Base-by-base conservation (phyloP, 2,888 invertebrate genomes). In the Rhagonycha fulva region DNA sequence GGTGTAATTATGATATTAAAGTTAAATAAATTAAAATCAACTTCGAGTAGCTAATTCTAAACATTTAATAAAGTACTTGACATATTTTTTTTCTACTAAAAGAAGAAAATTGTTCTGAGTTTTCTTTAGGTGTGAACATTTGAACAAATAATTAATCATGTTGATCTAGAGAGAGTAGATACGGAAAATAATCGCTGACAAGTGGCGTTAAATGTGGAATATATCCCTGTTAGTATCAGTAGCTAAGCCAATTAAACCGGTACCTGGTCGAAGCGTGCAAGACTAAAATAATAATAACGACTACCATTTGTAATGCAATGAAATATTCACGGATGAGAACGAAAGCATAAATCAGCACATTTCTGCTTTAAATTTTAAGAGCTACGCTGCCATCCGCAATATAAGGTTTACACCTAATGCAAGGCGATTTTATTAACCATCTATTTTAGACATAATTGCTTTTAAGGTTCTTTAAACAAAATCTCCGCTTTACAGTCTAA, bases 231-330 rank as follows among this genome's bases (percentile, higher is more conserved):
- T 85, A 84, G 82, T 80, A 83, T 82, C 82, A 82, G 83, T 82
- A 83, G 84, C 84, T 83, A 81, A 83, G 83, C 85, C 85, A 85
- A 85, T 85, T 85, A 85, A 83, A 83, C 82, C 76, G 82, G 82
- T 83, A 83, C 83, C 82, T 82, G 82, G 82, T 77, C 82, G 83
- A 82, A 83, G 80, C 81, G 79, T 82, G 82, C 82, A 75, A 76
- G 82, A 83, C 82, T 84, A 82, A 85, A 85, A 84, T 85, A 85
- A 85, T 85, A 85, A 85, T 85, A 85, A 86, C 85, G 84, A 84
- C 82, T 82, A 80, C 84, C 83, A 85, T 86, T 85, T 85, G 85
- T 85, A 84, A 84, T 83, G 82, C 82, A 82, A 84, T 85, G 85
- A 86, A 86, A 85, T 85, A 86, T 86, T 85, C 84, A 84, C 83